A percentile compares a stretch with the other conserved stretches of the same genome.
phyloP scores from a whole-genome alignment of 2,888 invertebrate species.

The Acrobasis repandana region DNA sequence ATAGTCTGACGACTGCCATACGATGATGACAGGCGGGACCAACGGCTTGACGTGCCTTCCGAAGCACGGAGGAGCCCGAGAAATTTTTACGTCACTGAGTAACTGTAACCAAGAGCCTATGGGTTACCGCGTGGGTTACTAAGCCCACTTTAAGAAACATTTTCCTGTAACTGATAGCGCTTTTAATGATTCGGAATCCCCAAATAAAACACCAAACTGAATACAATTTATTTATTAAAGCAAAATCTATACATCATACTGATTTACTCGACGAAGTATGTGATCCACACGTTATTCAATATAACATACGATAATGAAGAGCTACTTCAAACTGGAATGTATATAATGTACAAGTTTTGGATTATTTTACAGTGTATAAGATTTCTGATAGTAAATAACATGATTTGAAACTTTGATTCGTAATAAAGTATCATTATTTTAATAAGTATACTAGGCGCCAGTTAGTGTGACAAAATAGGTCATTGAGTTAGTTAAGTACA shows the following conservation, averaged over 20 bases:
- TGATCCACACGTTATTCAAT: constrained; percentile 45
- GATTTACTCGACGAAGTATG: constrained; percentile 56
- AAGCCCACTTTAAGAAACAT: too few relatives aligned
- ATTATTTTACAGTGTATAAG: constrained; percentile 3
- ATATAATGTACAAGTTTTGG: constrained; percentile 26
- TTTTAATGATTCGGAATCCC: too few relatives aligned
- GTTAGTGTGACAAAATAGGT: background rate
- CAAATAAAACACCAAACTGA: constrained; percentile 42
- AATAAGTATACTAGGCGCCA: background rate
- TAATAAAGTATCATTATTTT: background rate
- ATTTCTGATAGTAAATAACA: background rate
- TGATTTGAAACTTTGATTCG: background rate
- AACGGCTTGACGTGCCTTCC: too few relatives aligned
- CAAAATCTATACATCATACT: constrained; percentile 68
- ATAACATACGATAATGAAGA: constrained; percentile 33
- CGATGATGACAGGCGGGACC: too few relatives aligned
- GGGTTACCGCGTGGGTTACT: too few relatives aligned
- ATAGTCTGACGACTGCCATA: too few relatives aligned
- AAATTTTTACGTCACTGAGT: too few relatives aligned
- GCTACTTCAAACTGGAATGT: constrained; percentile 33
- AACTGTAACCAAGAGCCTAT: too few relatives aligned
- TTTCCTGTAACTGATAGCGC: too few relatives aligned
- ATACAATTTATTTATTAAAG: constrained; percentile 72
- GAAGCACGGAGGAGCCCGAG: too few relatives aligned
- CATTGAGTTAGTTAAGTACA: background rate